A percentile compares a stretch with the other conserved stretches of the same genome.
These are phyloP conservation scores for Campylorhamphus procurvoides DNA, from an alignment of 2,113 vertebrate genomes.

Conservation along the genomic window DNA sequence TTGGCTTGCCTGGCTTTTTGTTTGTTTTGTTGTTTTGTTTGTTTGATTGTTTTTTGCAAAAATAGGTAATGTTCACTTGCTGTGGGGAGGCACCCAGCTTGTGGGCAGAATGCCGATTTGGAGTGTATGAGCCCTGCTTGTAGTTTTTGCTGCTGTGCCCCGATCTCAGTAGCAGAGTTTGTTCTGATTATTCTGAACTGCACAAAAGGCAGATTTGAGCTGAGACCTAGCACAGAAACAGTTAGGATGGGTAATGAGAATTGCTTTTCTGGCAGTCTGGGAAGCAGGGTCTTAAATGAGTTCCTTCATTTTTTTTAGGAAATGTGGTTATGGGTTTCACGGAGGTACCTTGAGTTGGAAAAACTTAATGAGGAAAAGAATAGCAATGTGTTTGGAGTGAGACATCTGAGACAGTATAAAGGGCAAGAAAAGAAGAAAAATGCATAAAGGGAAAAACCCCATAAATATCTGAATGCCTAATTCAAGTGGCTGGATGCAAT, in stretches of 20 bases:
- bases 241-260: not conserved
- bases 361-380: not conserved
- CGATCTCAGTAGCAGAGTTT: not conserved
- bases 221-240: not conserved
- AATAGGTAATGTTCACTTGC: not conserved
- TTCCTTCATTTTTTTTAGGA: not conserved
- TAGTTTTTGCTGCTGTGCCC: not conserved
- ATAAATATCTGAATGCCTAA: not conserved
- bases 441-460: not conserved
- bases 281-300: not conserved
- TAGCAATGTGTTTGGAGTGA: not conserved
- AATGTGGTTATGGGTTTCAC: not conserved
- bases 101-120: not conserved
- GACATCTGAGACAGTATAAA: not conserved
- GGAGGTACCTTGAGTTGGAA: not conserved
- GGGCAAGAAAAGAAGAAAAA: not conserved
- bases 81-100: not conserved
- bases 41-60: accelerated
- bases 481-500: not conserved
- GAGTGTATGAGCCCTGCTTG: accelerated
- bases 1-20: not conserved
- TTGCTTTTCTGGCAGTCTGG: not conserved
- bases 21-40: not conserved
- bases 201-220: not conserved
- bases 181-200: not conserved